Percentiles rank a stretch among this genome's conserved stretches.
Evolutionary conservation across 2,797 vertebrate species (phyloP).

Genomic region (Eidolon dupreanum): DNA sequence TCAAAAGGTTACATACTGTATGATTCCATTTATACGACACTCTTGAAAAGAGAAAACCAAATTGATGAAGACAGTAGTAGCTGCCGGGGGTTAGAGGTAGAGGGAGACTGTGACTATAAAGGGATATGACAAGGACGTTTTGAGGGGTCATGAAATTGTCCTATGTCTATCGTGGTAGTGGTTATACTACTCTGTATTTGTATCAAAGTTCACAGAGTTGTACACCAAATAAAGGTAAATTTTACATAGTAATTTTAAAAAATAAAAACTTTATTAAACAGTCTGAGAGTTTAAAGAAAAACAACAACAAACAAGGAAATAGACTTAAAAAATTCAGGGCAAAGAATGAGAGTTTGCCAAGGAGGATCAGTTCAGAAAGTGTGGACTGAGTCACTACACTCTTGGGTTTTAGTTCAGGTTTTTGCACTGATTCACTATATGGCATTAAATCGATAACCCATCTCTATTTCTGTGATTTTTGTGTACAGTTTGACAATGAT

Average conservation of each 20-base stretch:
- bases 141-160: not conserved
- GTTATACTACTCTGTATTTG: not conserved
- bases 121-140: not conserved
- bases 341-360: not conserved
- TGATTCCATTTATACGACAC: not conserved
- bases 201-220: not conserved
- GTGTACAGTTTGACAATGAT: not conserved
- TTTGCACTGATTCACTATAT: not conserved
- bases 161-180: not conserved
- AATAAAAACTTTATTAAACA: not conserved
- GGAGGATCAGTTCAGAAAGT: not conserved
- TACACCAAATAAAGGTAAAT: not conserved
- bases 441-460: slow-evolving; percentile 2
- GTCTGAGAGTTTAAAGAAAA: not conserved
- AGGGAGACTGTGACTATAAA: not conserved
- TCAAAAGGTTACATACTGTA: not conserved
- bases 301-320: not conserved
- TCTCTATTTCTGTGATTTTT: not conserved
- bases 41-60: not conserved
- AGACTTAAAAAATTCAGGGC: slow-evolving; percentile 11
- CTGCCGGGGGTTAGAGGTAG: not conserved
- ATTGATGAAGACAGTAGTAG: not conserved
- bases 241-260: not conserved
- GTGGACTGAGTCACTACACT: not conserved
- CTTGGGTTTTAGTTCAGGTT: not conserved